Evolutionary conservation across 92 coral and sea anemone species (phyloP), one percentile per base, ranked within the genome.

Genomic region (Muricea muricata): DNA sequence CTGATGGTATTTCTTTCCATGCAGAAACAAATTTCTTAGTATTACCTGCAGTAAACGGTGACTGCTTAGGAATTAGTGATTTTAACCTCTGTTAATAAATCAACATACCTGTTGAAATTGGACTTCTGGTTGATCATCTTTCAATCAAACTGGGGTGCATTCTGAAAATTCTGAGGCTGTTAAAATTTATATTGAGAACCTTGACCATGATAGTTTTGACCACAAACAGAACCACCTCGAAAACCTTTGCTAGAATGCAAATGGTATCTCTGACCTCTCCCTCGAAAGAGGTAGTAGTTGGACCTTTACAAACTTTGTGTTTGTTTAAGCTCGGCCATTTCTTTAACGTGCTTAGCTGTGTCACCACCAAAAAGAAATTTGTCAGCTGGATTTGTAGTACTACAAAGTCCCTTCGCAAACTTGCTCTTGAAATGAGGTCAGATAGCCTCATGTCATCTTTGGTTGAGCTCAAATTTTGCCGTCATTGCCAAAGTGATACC

Each of bases 381-480:
- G 61, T 90, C 87, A n/a, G 90, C 93, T 30, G 90, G 90, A 28
- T 55, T 65, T 11, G 76, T 74, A 4, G 82, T 75, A 26, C 73
- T 86, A 72, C 90, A 86, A 63, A 90, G 72, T 11, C 87, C 90
- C 52, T 86, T 90, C n/a, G 90, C 90, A 81, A 89, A 85, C 65
- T 85, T 87, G 1, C 37, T 46, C 33, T 73, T 56, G 29, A 88
- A 88, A 33, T 88, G 85, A 48, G 91, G 91, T 67, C 60, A 83
- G 13, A 82, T 83, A 24, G 88, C 88, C 37, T 88, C 88, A 31
- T 84, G 52, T 65, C 91, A 29, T 46, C 90, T 80, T 24, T 32
- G 91, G 42, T 87, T 87, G 30, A 82, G 21, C 29, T 87, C 84
- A 73, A 54, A 82, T 21, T 76, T 88, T 4, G 88, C 73, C 13